Evolutionary conservation across 2,113 vertebrate species (phyloP).

Genomic region (Hippoglossus stenolepis): DNA sequence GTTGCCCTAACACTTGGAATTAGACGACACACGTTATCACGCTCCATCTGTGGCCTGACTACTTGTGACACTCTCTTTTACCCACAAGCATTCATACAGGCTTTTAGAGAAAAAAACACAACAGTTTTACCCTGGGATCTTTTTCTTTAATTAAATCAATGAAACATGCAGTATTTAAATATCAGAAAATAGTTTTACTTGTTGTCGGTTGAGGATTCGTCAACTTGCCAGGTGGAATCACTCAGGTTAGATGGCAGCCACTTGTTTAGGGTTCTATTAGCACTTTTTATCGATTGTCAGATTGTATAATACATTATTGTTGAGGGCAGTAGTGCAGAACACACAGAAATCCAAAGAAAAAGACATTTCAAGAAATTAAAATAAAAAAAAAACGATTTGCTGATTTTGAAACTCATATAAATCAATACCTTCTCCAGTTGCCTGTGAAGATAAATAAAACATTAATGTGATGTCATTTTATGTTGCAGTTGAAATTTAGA

Average conservation of each 20-base stretch:
- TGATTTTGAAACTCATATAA: background rate
- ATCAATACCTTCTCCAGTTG: slow-evolving; percentile 38
- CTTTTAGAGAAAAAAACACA: slow-evolving; percentile 15
- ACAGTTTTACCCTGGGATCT: background rate
- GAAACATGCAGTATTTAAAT: background rate
- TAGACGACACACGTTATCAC: background rate
- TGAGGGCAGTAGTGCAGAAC: slow-evolving; percentile 27
- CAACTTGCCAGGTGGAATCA: rapidly evolving
- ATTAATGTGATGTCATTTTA: rapidly evolving
- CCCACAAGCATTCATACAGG: background rate
- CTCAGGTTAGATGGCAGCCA: rapidly evolving
- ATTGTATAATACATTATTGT: slow-evolving; percentile 59
- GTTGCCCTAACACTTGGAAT: background rate
- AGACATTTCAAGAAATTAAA: background rate
- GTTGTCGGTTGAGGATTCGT: slow-evolving; percentile 26
- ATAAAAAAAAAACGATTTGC: background rate
- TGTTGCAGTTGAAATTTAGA: background rate
- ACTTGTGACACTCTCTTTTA: rapidly evolving
- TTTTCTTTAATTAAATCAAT: background rate
- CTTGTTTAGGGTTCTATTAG: rapidly evolving
- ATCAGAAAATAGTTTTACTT: slow-evolving; percentile 56
- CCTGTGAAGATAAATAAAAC: slow-evolving; percentile 48
- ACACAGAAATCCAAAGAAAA: background rate
- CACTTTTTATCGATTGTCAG: slow-evolving; percentile 42
- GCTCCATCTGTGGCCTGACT: slow-evolving; percentile 1